Conservation (phyloP, 1,140 invertebrate species). For the Sinonovacula constricta region DNA sequence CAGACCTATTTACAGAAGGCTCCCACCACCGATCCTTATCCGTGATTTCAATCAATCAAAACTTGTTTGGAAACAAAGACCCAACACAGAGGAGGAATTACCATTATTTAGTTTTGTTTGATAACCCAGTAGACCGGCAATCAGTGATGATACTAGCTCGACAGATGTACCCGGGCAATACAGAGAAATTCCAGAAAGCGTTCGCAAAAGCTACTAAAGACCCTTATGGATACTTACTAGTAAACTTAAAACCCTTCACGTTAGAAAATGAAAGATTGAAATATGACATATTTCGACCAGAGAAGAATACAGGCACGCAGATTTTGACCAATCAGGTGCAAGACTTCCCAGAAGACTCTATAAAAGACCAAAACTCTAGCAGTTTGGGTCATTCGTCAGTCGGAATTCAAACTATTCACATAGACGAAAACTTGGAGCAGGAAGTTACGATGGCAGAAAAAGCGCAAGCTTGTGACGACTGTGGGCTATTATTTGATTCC, state of each 20-base stretch:
- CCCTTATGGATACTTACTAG: conserved; percentile 11
- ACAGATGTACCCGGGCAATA: too few relatives aligned
- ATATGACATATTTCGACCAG: not conserved
- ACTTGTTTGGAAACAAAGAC: too few relatives aligned
- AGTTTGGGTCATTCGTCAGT: not conserved
- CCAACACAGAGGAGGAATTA: too few relatives aligned
- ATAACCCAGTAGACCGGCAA: conserved; percentile 23
- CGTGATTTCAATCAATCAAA: too few relatives aligned
- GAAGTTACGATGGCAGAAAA: too few relatives aligned
- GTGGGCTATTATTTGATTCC: too few relatives aligned
- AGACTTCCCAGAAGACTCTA: not conserved
- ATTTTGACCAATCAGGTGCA: not conserved
- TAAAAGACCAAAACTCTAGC: not conserved
- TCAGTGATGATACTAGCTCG: not conserved
- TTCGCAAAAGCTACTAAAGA: conserved; percentile 17
- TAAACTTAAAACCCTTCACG: conserved; percentile 23
- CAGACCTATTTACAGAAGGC: too few relatives aligned
- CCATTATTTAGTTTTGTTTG: conserved; percentile 12
- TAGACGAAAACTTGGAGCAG: not conserved
- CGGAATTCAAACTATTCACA: not conserved
- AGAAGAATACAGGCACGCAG: not conserved
- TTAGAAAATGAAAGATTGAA: conserved; percentile 21
- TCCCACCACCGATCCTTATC: too few relatives aligned
- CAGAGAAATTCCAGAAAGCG: too few relatives aligned
- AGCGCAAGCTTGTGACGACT: too few relatives aligned